These are phyloP conservation scores for Scomberomorus guttatus DNA, from an alignment of 2,797 vertebrate species.

Conservation along the genomic window DNA sequence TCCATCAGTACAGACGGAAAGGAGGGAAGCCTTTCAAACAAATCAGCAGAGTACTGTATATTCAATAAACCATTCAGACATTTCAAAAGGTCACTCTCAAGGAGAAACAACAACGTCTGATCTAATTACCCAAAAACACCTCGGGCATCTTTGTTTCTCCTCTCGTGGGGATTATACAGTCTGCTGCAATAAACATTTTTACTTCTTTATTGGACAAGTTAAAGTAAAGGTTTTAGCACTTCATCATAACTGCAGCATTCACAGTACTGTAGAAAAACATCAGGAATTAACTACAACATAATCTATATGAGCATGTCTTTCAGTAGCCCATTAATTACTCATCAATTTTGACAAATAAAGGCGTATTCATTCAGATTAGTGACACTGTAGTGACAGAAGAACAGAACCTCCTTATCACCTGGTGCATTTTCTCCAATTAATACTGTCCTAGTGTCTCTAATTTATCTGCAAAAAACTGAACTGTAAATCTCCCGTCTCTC, in stretches of 20 bases:
- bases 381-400: neutral
- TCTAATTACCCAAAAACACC: constrained; percentile 29
- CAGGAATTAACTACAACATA: too few species aligned
- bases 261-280: neutral
- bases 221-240: constrained; percentile 7
- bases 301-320: neutral
- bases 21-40: constrained; percentile 7
- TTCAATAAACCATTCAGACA: constrained; percentile 40
- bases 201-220: constrained; percentile 8
- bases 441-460: neutral
- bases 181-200: neutral
- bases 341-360: neutral
- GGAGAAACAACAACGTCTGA: constrained; percentile 39
- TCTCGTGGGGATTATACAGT: neutral
- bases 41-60: constrained; percentile 20
- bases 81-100: constrained; percentile 45
- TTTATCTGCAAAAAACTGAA: neutral
- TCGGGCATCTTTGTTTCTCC: neutral
- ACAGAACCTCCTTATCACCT: neutral
- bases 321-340: neutral
- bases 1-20: constrained; percentile 10
- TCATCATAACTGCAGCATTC: neutral
- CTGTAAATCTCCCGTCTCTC: neutral
- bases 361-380: neutral
- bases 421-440: neutral